Evolutionary conservation across 30 jellyfish, hydroid and myxozoan genomes (phyloP), one percentile per base, ranked within the genome.

Genomic region (Aurelia aurita complex sp. Pacific): DNA sequence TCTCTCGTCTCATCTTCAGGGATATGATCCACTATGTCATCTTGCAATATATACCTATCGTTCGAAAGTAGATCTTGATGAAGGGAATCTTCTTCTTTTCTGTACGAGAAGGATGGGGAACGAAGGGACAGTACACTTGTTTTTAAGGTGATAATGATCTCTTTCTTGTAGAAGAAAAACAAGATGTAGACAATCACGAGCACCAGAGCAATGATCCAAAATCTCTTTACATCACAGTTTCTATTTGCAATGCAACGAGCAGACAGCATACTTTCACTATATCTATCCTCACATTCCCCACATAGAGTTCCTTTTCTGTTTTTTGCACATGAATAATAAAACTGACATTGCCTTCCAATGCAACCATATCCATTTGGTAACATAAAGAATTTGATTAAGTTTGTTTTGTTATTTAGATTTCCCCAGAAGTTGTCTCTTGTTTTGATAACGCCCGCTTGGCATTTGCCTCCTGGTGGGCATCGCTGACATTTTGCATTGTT

Each of bases 371-470:
- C 85, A 15, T 35, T 16, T 12, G 57, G 85, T 16, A 75, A 57
- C 46, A 35, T 71, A 75, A 75, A 17, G 75, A 75, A 60, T 17
- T 14, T 15, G 59, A 75, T 59, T 35, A 15, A 11, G 12, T 60
- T 17, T 2, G 71, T 36, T 12, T 60, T 57, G 34, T 2, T 23
- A 6, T 54, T 43, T 34, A 8, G 16, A 36, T 4, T 32, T 19
- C 85, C 85, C 85, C 85, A 75, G 35, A 75, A 75, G 6, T 60
- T 60, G 61, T 57, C 63, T 66, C 63, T 75, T 53, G 85, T 9
- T 73, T 12, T 54, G 64, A 75, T 10, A n/a, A 34, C 36, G 8
- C 85, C 85, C 23, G 64, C 62, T 3, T 23, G 50, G 35, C 85
- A 75, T 54, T 40, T 35, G 3, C 74, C 85, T 32, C 85, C 85